A percentile compares a stretch with the other conserved stretches of the same genome.
These are phyloP conservation scores for Strigamia transsilvanica DNA, from an alignment of 2,888 invertebrate species.

Conservation along the genomic window DNA sequence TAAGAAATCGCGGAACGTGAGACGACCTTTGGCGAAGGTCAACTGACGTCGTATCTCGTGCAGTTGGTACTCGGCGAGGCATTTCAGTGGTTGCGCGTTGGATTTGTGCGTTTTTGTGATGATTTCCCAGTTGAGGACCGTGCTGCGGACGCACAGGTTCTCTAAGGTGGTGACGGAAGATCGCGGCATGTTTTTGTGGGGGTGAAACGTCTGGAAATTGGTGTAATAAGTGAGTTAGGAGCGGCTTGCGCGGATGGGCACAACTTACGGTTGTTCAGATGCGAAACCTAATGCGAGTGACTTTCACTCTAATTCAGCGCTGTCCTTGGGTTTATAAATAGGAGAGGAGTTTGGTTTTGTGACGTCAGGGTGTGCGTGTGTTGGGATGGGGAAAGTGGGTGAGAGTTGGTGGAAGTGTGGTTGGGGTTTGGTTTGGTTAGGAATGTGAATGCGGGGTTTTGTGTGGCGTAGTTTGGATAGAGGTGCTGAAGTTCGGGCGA, in stretches of 20 bases:
- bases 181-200: background rate
- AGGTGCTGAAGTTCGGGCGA: too few species aligned
- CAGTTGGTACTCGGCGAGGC: background rate
- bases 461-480: too few species aligned
- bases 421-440: too few species aligned
- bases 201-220: background rate
- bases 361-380: background rate
- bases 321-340: slow-evolving; percentile 10
- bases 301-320: background rate
- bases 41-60: background rate
- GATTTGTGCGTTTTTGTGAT: background rate
- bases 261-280: slow-evolving; percentile 3
- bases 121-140: background rate
- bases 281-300: background rate
- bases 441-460: too few species aligned
- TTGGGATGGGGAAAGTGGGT: background rate
- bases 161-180: background rate
- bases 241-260: background rate
- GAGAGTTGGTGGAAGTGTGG: too few species aligned
- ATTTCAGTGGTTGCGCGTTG: background rate
- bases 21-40: background rate
- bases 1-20: background rate
- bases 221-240: background rate
- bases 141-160: background rate
- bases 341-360: background rate